These are phyloP conservation scores for Eulemur mongoz DNA, from an alignment of 2,797 vertebrate species.

Conservation along the genomic window DNA sequence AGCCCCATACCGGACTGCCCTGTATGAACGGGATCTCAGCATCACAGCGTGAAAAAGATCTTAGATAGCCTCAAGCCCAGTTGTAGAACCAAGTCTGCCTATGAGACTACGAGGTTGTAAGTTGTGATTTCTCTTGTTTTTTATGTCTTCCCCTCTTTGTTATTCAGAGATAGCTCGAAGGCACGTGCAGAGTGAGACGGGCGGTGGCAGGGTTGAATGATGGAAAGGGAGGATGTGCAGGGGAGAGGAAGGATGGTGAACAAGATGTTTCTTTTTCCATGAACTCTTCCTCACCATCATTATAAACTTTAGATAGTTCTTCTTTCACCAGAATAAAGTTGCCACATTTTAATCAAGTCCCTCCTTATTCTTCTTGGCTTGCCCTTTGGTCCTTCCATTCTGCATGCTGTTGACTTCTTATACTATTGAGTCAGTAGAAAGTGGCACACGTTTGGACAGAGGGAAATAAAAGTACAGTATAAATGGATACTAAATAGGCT, in stretches of 20 bases:
- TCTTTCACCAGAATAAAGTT: neutral
- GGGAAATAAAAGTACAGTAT: neutral
- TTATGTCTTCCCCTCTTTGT: neutral
- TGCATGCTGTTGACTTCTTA: neutral
- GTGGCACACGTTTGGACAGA: neutral
- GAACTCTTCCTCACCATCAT: neutral
- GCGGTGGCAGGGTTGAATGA: neutral
- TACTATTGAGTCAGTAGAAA: neutral
- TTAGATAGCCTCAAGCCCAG: neutral
- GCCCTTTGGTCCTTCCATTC: neutral
- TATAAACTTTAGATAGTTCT: neutral
- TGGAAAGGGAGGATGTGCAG: neutral
- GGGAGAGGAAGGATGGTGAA: neutral
- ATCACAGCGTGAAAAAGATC: neutral
- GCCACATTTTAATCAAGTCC: neutral
- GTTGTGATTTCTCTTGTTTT: neutral
- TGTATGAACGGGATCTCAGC: neutral
- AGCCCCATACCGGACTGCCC: neutral
- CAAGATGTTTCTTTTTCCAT: neutral
- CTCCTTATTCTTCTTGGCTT: neutral
- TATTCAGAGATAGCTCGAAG: constrained; percentile 17
- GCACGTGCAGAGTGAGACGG: neutral
- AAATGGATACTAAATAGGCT: neutral
- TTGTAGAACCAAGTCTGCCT: neutral
- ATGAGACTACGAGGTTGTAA: neutral